Evolutionary conservation across 37 sponge, comb jelly and placozoan species (phyloP).

Genomic region (Oscarella lobularis): DNA sequence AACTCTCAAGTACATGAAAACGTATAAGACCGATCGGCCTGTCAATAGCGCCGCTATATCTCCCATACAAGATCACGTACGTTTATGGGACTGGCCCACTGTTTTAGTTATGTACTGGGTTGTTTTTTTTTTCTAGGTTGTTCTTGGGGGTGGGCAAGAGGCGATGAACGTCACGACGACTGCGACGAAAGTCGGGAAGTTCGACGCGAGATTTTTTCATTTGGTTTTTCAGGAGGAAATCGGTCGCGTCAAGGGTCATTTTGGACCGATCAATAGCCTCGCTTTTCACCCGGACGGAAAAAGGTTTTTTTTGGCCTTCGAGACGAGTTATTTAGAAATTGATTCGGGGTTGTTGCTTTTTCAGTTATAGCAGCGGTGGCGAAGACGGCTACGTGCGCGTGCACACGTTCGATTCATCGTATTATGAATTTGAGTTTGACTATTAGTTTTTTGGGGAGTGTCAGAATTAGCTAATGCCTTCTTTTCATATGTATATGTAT

Average conservation of each 20-base stretch:
- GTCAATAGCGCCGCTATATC: slow-evolving; percentile 95
- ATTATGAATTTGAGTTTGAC: slow-evolving; percentile 94
- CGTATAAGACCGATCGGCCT: slow-evolving; percentile 86
- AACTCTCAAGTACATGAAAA: slow-evolving; percentile 60
- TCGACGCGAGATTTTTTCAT: slow-evolving; percentile 95
- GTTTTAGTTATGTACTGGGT: neutral
- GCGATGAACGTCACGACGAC: slow-evolving; percentile 97
- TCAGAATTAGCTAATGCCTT: no score
- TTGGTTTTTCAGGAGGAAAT: slow-evolving; percentile 96
- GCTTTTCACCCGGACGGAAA: slow-evolving; percentile 93
- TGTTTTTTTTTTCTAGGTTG: slow-evolving; percentile 4
- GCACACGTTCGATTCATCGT: slow-evolving; percentile 83
- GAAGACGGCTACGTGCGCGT: slow-evolving; percentile 97
- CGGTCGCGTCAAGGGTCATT: slow-evolving; percentile 97
- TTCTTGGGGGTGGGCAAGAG: slow-evolving; percentile 97
- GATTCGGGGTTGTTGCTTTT: neutral
- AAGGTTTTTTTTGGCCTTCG: slow-evolving; percentile 40
- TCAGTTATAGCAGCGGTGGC: slow-evolving; percentile 92
- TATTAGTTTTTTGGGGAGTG: no score
- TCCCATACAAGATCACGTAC: slow-evolving; percentile 77
- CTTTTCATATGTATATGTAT: neutral
- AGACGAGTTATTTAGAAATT: no score
- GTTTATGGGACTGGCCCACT: neutral
- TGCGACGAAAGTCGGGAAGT: slow-evolving; percentile 82
- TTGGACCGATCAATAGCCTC: slow-evolving; percentile 96